Evolutionary conservation across 2,113 vertebrate genomes (phyloP), one percentile per base, ranked within the genome.

Genomic region (Cyphomyrus discorhynchus): DNA sequence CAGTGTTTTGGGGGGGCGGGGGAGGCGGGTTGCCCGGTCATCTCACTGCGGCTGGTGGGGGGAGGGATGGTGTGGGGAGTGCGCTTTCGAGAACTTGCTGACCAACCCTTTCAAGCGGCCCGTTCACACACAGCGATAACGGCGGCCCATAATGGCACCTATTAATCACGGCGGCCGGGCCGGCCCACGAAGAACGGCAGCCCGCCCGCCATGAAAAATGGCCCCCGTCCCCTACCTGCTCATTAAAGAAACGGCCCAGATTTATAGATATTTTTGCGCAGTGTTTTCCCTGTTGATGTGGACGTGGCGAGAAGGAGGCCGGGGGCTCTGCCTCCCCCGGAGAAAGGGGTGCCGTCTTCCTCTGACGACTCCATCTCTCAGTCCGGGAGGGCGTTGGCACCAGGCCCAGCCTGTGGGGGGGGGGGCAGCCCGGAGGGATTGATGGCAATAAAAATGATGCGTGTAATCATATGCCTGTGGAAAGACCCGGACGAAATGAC

Each of bases 161-260:
- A 77, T 89, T 49, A 89, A 89, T 80, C 88, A 50, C 46, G 17
- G 3, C 17, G 8, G 87, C 13, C 21, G 46, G 46, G 88, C 66
- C n/a, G 45, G 82, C 35, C 82, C 83, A 58, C 52, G 62, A 49
- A 77, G 58, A 82, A 89, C 82, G 74, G 90, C 86, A 80, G 49
- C 82, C 91, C 46, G 91, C 86, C 91, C 93, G 62, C 88, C 90
- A 92, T 91, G 52, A 66, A 77, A 66, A 89, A 92, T 92, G 90
- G 77, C 91, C 90, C 74, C 93, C 92, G 93, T 94, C 92, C 88
- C 6, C 89, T 93, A 93, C 93, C 93, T 94, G 90, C 93, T 94
- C 92, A 94, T 95, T 94, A 86, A 94, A 84, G 92, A 94, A 92
- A 90, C 92, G 91, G 93, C 94, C 94, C 91, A 92, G 90, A 92